Evolutionary conservation across 2,113 vertebrate genomes (phyloP).

Genomic region (Speoplatyrhinus poulsoni): DNA sequence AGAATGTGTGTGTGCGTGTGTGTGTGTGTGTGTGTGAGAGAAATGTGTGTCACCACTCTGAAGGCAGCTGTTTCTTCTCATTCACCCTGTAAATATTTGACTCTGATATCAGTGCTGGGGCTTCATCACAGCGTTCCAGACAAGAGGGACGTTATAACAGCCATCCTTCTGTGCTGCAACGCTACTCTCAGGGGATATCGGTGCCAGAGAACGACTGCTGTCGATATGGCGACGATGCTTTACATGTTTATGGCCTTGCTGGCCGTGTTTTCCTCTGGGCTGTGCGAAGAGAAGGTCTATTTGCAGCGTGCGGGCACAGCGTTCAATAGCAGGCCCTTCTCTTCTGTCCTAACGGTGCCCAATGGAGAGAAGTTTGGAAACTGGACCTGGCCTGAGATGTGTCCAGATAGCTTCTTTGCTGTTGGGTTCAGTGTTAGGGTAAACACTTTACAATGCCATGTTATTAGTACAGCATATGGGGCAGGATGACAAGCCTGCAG

Average conservation of each 20-base stretch:
- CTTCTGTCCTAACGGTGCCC: slow-evolving; percentile 28
- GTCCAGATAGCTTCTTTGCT: slow-evolving; percentile 66
- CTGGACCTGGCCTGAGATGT: slow-evolving; percentile 73
- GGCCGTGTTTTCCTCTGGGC: slow-evolving; percentile 37
- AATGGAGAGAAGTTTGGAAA: slow-evolving; percentile 69
- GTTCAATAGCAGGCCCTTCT: slow-evolving; percentile 51
- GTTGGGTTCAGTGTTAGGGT: slow-evolving; percentile 72
- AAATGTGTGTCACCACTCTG: background rate
- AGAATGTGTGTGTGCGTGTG: background rate
- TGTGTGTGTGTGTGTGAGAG: background rate
- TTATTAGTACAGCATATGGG: no score
- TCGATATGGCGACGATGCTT: slow-evolving; percentile 49
- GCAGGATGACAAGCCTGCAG: no score
- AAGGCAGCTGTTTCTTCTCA: slow-evolving; percentile 58
- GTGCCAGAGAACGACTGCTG: slow-evolving; percentile 19
- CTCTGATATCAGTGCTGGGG: slow-evolving; percentile 22
- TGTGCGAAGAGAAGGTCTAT: slow-evolving; percentile 35
- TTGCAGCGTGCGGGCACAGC: slow-evolving; percentile 47
- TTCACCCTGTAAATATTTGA: slow-evolving; percentile 63
- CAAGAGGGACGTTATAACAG: slow-evolving; percentile 48
- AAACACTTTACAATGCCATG: slow-evolving; percentile 12
- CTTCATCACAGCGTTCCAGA: slow-evolving; percentile 1
- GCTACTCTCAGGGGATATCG: slow-evolving; percentile 24
- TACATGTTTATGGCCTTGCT: slow-evolving; percentile 27
- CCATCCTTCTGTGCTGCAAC: background rate